These are phyloP conservation scores for Icerya purchasi DNA, from an alignment of 2,888 invertebrate species.

Conservation along the genomic window DNA sequence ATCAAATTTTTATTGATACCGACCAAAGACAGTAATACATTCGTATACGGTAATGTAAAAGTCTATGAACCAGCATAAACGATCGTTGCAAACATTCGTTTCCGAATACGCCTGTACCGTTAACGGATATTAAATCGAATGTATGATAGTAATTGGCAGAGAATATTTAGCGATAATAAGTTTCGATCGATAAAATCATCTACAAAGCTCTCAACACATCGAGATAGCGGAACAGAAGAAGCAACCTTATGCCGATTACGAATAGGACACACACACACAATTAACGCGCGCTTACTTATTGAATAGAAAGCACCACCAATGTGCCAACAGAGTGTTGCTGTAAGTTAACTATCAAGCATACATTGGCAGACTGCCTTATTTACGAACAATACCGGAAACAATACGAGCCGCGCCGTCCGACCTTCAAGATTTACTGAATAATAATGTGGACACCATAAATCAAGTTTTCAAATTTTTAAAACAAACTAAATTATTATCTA, in stretches of 20 bases:
- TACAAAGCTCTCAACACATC: neutral
- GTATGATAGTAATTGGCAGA: too few relatives aligned
- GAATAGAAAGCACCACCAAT: neutral
- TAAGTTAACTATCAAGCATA: neutral
- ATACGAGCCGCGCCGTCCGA: neutral
- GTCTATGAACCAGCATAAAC: too few relatives aligned
- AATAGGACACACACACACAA: neutral
- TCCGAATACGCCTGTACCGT: too few relatives aligned
- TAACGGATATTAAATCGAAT: too few relatives aligned
- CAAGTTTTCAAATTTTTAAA: neutral
- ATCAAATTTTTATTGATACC: too few relatives aligned
- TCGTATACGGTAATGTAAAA: too few relatives aligned
- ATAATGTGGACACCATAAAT: neutral
- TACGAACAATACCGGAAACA: neutral
- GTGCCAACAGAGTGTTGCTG: neutral
- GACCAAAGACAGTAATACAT: too few relatives aligned
- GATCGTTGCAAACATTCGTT: too few relatives aligned
- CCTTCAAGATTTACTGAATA: neutral
- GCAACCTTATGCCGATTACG: neutral
- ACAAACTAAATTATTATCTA: neutral
- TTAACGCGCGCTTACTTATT: neutral
- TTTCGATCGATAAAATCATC: neutral
- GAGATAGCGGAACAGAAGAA: neutral
- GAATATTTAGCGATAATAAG: neutral
- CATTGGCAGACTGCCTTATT: neutral